Evolutionary conservation across 1,140 invertebrate species (phyloP).

Genomic region (Neodiprion pinetum): DNA sequence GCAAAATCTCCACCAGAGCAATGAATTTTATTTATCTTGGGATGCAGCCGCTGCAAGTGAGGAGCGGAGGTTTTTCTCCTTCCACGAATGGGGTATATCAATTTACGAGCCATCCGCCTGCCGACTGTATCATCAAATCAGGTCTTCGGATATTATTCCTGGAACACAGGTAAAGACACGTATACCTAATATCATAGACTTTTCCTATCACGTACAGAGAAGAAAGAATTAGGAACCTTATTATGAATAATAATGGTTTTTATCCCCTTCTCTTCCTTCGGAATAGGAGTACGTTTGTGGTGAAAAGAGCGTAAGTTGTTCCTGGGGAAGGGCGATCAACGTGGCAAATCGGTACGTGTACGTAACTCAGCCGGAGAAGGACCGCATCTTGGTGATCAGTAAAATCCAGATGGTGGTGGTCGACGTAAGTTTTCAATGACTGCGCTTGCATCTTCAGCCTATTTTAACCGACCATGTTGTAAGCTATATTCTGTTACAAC

Average conservation of each 20-base stretch:
- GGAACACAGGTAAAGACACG: slow-evolving; percentile 68
- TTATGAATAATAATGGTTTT: slow-evolving; percentile 8
- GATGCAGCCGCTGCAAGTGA: slow-evolving; percentile 66
- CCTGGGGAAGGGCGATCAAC: slow-evolving; percentile 79
- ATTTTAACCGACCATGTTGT: no score
- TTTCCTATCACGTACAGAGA: not conserved
- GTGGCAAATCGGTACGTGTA: slow-evolving; percentile 79
- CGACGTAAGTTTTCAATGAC: slow-evolving; percentile 62
- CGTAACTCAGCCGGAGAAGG: slow-evolving; percentile 75
- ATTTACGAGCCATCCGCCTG: slow-evolving; percentile 80
- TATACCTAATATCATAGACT: slow-evolving; percentile 20
- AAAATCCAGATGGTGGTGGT: slow-evolving; percentile 78
- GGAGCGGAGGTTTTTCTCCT: slow-evolving; percentile 76
- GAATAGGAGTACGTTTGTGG: slow-evolving; percentile 75
- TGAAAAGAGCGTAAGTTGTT: slow-evolving; percentile 69
- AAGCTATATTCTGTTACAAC: no score
- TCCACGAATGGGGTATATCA: slow-evolving; percentile 80
- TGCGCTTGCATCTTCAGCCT: no score
- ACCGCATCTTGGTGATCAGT: slow-evolving; percentile 76
- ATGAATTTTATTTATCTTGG: slow-evolving; percentile 34
- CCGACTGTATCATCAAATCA: slow-evolving; percentile 75
- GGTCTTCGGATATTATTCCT: slow-evolving; percentile 77
- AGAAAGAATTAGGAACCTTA: not conserved
- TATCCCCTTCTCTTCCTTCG: slow-evolving; percentile 26
- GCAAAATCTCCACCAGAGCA: slow-evolving; percentile 12